A percentile compares a stretch with the other conserved stretches of the same genome.
phyloP scores from a whole-genome alignment of 1,140 invertebrate species.

The Drosophila sp. region DNA sequence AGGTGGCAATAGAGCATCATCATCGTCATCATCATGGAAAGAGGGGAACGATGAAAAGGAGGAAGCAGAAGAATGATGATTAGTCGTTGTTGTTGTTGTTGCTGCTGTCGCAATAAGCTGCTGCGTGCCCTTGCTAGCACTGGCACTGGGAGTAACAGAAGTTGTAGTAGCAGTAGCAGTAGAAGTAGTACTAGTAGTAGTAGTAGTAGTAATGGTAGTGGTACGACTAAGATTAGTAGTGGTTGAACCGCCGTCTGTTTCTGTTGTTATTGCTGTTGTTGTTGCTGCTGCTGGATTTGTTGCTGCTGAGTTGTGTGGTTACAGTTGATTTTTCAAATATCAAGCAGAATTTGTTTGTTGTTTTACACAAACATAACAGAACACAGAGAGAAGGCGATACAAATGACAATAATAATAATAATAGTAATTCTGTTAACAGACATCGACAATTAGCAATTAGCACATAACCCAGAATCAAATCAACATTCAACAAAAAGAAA shows the following conservation, averaged over 20 bases:
- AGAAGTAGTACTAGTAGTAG: conserved; percentile 48
- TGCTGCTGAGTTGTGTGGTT: conserved; percentile 44
- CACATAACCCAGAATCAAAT: conserved; percentile 49
- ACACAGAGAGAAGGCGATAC: conserved; percentile 75
- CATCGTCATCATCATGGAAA: conserved; percentile 73
- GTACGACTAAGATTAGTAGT: conserved; percentile 59
- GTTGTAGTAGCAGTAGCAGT: conserved; percentile 53
- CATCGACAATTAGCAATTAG: conserved; percentile 55
- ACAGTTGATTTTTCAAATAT: conserved; percentile 45
- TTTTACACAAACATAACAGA: conserved; percentile 66
- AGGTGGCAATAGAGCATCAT: conserved; percentile 39
- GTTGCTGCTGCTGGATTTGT: conserved; percentile 31
- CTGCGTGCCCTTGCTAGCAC: conserved; percentile 63
- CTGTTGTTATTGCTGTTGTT: conserved; percentile 42
- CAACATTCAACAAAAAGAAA: conserved; percentile 35
- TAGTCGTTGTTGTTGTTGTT: conserved; percentile 74
- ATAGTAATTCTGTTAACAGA: conserved; percentile 35
- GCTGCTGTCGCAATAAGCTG: conserved; percentile 62
- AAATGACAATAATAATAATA: conserved; percentile 65
- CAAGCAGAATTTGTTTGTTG: conserved; percentile 25
- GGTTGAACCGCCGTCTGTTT: conserved; percentile 50
- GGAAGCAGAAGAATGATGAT: conserved; percentile 83
- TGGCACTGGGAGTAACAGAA: conserved; percentile 50
- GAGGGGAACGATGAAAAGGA: conserved; percentile 83
- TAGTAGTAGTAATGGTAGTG: conserved; percentile 52